Base-by-base conservation (phyloP, 2,888 invertebrate genomes). In the Drosophila borborema region DNA sequence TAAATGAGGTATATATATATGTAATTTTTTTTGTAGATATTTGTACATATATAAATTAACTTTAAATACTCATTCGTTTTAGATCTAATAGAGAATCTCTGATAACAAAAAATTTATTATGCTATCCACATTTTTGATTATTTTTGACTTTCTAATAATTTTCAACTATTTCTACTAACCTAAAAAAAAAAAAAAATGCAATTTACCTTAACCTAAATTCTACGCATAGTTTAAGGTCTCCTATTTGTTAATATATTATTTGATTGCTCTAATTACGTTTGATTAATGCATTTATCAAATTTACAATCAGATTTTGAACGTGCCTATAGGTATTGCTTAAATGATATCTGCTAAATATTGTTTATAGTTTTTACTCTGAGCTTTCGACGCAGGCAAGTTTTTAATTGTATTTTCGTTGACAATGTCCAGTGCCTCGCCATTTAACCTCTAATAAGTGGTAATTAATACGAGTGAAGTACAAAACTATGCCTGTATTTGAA, bases 361-460 rank as follows among this genome's bases (percentile, higher is more conserved):
- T 28, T 28, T 20, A 28, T 28, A 34, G 10, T 49, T 34, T 43
- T 8, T 10, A 9, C 10, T 43, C n/a, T 31, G 20, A 14, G 18
- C 1, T 20, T 38, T n/a, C n/a, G 2, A 46, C 6, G 5, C 2
- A 46, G 36, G 8, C 12, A 10, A 38, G 12, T 16, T 46, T 59
- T 46, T 2, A 36, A 23, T 38, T 38, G 46, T 59, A 28, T 59
- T 23, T 46, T 36, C 48, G 8, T 9, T 23, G 46, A 28, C 31
- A 66, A 41, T 40, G 38, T 43, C 36, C 41, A 48, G 65, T 36
- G 60, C 60, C 65, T 60, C 38, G 36, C 20, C n/a, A 59, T 60
- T 65, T 49, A 49, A 43, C 59, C 41, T 20, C 36, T 7, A 34
- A 18, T n/a, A 34, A 65, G 18, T 54, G 34, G n/a, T 58, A 20